Base-by-base conservation (phyloP, 2,888 invertebrate genomes). In the Dyspetes luteomarginatus region DNA sequence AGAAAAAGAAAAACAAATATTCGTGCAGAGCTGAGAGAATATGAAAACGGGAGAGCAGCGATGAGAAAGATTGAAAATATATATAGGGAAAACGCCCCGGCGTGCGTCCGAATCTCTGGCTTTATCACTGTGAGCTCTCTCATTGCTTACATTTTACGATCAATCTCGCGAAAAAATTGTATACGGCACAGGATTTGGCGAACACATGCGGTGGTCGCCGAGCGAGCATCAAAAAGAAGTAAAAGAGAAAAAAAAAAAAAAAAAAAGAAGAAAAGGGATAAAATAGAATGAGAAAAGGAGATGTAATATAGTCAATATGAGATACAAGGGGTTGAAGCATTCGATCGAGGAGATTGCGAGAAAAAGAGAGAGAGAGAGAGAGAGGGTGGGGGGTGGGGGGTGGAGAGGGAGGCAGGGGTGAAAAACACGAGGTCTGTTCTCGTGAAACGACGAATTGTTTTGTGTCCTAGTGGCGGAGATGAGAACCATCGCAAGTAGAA, bases 201-300 rank as follows among this genome's bases (percentile, higher is more conserved):
- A 5, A 17, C 22, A n/a, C n/a, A 45, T 60, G n/a, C 24, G n/a
- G 15, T 5, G 41, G 64, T n/a, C 30, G 22, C 50, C 50, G 22
- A 52, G 62, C 5, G 12, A 36, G 12, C 36, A 36, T 9, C 5
- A 36, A 9, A 36, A 9, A 36, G 2, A 5, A 12, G 5, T 36
- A 36, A 9, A 30, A 36, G 15, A 12, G 45, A 24, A 50, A 19
- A n/a, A 3, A 1, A 26, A 62, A 19, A 7, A 50, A 50, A 72
- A 55, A 55, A 3, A n/a, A 26, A 26, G 24, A 9, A 24, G 60
- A 28, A 17, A 17, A 17, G 7, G 24, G 24, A 55, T 58, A 26
- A 64, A 68, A 62, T 74, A 71, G 68, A 74, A 55, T 45, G 56
- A 56, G 64, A 65, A 26, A 43, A 28, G 55, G 41, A 65, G 28